Percentiles rank a stretch among this genome's conserved stretches.
Evolutionary conservation across 2,113 vertebrate species (phyloP).

Genomic region (Dicaeum eximium): DNA sequence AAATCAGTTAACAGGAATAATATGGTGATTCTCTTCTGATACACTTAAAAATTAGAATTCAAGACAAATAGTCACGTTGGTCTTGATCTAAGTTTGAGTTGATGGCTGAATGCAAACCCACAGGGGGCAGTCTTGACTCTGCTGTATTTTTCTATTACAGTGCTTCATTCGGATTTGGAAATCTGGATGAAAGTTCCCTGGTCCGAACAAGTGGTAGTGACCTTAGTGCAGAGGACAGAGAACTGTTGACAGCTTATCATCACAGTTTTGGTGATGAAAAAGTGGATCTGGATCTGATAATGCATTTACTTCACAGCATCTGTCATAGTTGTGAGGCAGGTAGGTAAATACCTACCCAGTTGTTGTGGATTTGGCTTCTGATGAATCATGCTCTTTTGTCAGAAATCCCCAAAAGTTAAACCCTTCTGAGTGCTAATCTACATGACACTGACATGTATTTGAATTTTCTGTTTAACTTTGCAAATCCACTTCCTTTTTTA

Average conservation of each 20-base stretch:
- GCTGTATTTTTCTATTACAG: constrained; percentile 57
- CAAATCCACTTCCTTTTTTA: constrained; percentile 47
- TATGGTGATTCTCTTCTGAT: neutral
- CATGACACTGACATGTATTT: neutral
- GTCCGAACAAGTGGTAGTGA: constrained; percentile 68
- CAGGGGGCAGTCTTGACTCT: neutral
- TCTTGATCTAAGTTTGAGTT: neutral
- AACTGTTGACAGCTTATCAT: constrained; percentile 86
- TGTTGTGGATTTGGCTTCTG: neutral
- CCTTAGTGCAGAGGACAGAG: constrained; percentile 83
- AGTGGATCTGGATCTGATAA: constrained; percentile 90
- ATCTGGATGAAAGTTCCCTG: constrained; percentile 77
- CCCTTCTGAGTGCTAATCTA: neutral
- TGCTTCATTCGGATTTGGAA: constrained; percentile 73
- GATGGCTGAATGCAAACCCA: neutral
- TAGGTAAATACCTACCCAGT: constrained; percentile 28
- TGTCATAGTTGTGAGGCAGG: constrained; percentile 82
- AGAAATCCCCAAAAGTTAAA: neutral
- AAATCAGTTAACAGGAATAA: neutral
- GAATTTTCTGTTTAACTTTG: neutral
- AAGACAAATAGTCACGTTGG: neutral
- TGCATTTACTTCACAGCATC: constrained; percentile 88
- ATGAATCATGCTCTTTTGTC: neutral
- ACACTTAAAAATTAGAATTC: neutral
- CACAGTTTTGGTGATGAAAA: constrained; percentile 90